phyloP scores from a whole-genome alignment of 2,888 invertebrate genomes.

The Metellina segmentata region DNA sequence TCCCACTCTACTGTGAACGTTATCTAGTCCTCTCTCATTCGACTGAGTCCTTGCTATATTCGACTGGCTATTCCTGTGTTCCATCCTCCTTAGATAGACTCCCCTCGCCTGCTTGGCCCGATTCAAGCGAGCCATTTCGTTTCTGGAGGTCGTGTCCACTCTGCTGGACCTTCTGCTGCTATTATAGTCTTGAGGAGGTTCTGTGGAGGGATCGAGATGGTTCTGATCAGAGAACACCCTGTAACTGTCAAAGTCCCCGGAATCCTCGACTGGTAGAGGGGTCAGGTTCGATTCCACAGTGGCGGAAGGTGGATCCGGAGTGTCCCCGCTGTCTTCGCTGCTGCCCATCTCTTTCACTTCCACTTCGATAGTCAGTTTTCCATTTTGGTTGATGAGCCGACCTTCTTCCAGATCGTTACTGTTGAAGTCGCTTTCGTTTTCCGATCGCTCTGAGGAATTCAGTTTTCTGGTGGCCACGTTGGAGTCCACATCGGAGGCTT shows the following conservation, averaged over 20 bases:
- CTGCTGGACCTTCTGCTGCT: conserved; percentile 49
- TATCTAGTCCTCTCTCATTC: conserved; percentile 43
- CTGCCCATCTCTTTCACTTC: conserved; percentile 69
- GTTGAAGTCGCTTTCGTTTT: conserved; percentile 11
- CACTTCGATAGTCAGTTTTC: conserved; percentile 67
- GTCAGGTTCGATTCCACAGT: conserved; percentile 44
- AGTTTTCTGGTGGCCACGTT: not conserved
- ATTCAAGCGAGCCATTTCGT: conserved; percentile 31
- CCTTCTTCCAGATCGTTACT: conserved; percentile 64
- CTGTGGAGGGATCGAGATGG: not conserved
- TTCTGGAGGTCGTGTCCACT: conserved; percentile 24
- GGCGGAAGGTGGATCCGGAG: conserved; percentile 29
- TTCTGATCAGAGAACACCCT: conserved; percentile 70
- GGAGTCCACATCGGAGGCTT: not conserved
- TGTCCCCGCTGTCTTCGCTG: conserved; percentile 45
- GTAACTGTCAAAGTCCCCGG: conserved; percentile 57
- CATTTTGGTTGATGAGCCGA: conserved; percentile 56
- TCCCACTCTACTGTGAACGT: not conserved
- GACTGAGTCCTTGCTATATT: conserved; percentile 56
- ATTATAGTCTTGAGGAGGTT: not conserved
- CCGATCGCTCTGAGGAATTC: conserved; percentile 17
- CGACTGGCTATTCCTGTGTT: conserved; percentile 67
- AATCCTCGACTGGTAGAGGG: conserved; percentile 15
- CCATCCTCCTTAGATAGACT: conserved; percentile 70
- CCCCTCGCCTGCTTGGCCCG: conserved; percentile 64